A percentile compares a stretch with the other conserved stretches of the same genome.
phyloP scores from a whole-genome alignment of 2,113 vertebrate species.

The Rhagologus leucostigma region DNA sequence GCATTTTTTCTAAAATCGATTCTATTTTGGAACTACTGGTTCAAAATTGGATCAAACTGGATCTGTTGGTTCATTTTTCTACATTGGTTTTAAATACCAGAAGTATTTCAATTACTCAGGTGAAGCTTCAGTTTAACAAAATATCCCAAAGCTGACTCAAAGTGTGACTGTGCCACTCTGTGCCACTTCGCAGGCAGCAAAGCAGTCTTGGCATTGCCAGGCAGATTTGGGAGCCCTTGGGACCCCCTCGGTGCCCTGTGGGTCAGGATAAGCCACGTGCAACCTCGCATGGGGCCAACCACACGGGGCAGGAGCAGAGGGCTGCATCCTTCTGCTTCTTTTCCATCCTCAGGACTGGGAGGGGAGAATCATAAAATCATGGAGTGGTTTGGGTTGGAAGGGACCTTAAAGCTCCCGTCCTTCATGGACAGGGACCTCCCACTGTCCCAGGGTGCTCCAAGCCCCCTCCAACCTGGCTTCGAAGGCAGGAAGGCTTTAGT shows the following conservation, averaged over 20 bases:
- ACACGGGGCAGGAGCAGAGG: accelerated
- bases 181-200: background rate
- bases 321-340: background rate
- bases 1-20: background rate
- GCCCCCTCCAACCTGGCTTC: background rate
- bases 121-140: background rate
- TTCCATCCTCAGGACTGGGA: background rate
- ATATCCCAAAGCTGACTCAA: background rate
- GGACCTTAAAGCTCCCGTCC: background rate
- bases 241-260: background rate
- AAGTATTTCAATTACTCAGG: background rate
- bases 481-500: background rate
- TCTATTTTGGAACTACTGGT: background rate
- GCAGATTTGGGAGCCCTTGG: background rate
- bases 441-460: background rate
- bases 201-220: background rate
- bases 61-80: background rate
- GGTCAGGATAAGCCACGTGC: background rate
- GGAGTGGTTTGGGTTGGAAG: background rate
- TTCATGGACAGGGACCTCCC: background rate
- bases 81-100: background rate
- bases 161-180: background rate
- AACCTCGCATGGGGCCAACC: accelerated
- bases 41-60: background rate
- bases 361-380: background rate